phyloP scores from a whole-genome alignment of 2,797 vertebrate genomes.

The Chelidonichthys spinosus region DNA sequence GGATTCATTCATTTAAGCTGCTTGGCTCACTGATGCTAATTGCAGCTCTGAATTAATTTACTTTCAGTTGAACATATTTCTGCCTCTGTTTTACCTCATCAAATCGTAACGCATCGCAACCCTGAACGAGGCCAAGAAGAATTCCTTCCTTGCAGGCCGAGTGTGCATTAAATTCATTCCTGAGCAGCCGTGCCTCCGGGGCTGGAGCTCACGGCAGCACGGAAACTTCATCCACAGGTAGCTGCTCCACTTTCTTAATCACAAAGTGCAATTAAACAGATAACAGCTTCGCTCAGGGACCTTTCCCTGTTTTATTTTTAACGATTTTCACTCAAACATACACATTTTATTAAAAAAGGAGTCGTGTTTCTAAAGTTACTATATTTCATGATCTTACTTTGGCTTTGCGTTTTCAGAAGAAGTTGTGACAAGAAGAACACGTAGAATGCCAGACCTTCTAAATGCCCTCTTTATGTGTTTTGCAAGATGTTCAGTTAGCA shows the following conservation, averaged over 20 bases:
- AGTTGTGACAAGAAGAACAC: not conserved
- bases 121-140: slow-evolving; percentile 37
- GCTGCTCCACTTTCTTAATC: not conserved
- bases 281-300: not conserved
- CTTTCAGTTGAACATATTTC: slow-evolving; percentile 41
- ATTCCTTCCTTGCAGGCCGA: slow-evolving; percentile 10
- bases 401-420: slow-evolving; percentile 4
- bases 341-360: not conserved
- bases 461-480: not conserved
- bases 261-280: not conserved
- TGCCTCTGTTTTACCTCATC: slow-evolving; percentile 39
- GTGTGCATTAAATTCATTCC: not conserved
- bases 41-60: slow-evolving; percentile 55
- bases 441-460: not conserved
- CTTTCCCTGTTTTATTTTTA: not conserved
- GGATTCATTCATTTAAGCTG: slow-evolving; percentile 56
- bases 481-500: slow-evolving; percentile 8
- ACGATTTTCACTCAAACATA: not conserved
- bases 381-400: not conserved
- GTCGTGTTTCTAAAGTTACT: not conserved
- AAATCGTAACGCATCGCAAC: slow-evolving; percentile 31
- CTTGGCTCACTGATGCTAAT: slow-evolving; percentile 54
- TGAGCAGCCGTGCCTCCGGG: not conserved
- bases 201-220: not conserved
- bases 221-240: not conserved